Conservation (phyloP, 92 coral and sea anemone genomes). For the Paramuricea clavata region DNA sequence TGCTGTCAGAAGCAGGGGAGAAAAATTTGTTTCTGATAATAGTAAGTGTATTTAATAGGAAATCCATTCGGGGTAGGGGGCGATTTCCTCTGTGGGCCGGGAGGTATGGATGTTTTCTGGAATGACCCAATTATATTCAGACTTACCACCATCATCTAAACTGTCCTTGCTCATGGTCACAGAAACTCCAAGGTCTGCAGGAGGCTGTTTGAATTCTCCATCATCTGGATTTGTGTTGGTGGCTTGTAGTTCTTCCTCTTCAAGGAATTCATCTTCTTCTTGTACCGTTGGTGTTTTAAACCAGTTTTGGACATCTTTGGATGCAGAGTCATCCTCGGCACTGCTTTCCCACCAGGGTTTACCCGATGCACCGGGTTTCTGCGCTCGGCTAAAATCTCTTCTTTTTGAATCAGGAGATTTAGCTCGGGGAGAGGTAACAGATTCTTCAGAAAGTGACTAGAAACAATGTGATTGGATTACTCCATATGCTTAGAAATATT, state of each 20-base stretch:
- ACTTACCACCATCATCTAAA: constrained; percentile 83
- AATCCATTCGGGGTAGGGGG: too few species aligned
- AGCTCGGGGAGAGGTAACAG: constrained; percentile 85
- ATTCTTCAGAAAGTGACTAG: constrained; percentile 96
- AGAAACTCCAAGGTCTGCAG: constrained; percentile 74
- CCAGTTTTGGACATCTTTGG: constrained; percentile 19
- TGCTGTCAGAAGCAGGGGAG: too few species aligned
- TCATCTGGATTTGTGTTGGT: neutral
- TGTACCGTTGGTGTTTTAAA: constrained; percentile 33
- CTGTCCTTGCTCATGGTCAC: constrained; percentile 96
- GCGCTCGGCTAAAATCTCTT: neutral
- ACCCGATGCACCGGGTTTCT: neutral
- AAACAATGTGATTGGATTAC: neutral
- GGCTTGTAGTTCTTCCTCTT: constrained; percentile 56
- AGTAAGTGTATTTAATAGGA: too few species aligned
- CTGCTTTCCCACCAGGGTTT: constrained; percentile 34
- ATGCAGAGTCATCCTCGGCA: constrained; percentile 13
- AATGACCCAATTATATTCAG: too few species aligned
- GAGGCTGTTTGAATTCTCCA: constrained; percentile 4
- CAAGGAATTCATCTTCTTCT: constrained; percentile 73
- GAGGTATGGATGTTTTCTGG: too few species aligned
- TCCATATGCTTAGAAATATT: neutral
- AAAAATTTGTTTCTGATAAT: too few species aligned
- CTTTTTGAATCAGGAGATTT: constrained; percentile 75
- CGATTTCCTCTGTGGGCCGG: too few species aligned